Base-by-base conservation (phyloP, 2,797 vertebrate species). In the Phyllotis vaccarum region DNA sequence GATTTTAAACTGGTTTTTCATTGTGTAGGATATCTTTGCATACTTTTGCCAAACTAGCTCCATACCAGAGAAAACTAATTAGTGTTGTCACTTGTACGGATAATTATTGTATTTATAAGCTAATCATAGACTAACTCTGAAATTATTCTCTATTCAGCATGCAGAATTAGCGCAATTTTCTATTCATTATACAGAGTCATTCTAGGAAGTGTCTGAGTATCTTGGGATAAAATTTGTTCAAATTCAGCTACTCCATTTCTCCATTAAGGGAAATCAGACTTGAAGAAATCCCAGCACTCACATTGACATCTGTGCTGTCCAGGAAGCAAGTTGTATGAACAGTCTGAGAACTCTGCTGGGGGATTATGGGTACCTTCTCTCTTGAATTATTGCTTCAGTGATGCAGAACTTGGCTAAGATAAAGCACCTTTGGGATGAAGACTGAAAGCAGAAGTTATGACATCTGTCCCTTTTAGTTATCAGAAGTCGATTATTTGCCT, bases 41-140 rank as follows among this genome's bases (percentile, higher is more conserved):
- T 68, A 66, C 34, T 95, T 97, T 91, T 62, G 60, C 79, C 72
- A 62, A 89, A 21, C 85, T 54, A 70, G 52, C 66, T 94, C 82
- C 6, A 80, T 43, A 43, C 88, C 94, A 95, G 94, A 87, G 86
- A 80, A 93, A 93, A 90, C n/a, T 80, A 93, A 96, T 97, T 96
- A 54, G 12, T 95, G 56, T 94, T 94, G 94, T 95, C 92, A 72
- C 86, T 94, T 94, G 22, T 34, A 56, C 93, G 43, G 74, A 91
- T 96, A 93, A 98, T 96, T 94, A 93, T 91, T 89, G 58, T 76
- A 91, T 96, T 97, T 96, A 86, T 12, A 86, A 91, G 88, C 92
- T 72, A 90, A 93, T 93, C 72, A 72, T 72, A 95, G 80, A 87
- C 56, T 75, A 86, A 87, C 0, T 81, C 92, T 95, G 86, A 83